Evolutionary conservation across 2,888 invertebrate genomes (phyloP), one percentile per base, ranked within the genome.

Genomic region (Leptopterna dolabrata): DNA sequence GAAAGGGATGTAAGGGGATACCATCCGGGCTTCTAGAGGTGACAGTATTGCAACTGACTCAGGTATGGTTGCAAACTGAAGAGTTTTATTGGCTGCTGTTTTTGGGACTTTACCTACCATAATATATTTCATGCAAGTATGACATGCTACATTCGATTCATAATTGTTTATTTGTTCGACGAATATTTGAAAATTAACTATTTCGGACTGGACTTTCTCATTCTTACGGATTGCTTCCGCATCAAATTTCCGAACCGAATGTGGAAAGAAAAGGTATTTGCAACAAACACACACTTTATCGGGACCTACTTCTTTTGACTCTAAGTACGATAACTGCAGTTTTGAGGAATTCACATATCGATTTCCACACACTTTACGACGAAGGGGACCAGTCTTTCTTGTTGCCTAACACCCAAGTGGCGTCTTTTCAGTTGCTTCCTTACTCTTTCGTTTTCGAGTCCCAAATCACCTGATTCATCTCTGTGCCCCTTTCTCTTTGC

Each of bases 1-100:
- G 43, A 88, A 88, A 0, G 85, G 85, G n/a, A 88, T 87, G 70
- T 47, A 81, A 29, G 87, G 87, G n/a, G 87, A 63, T 1, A 87
- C 13, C 73, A 88, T 80, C 4, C 88, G 73, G 36, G 63, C 55
- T 85, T 88, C 88, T 11, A 87, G 30, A 11, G 76, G 88, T 13
- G 55, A 55, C 7, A 16, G n/a, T 6, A 7, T 27, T 83, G 29
- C 14, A 51, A 51, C 7, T 55, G 24, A 63, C 4, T n/a, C 19
- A 63, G 88, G 87, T 41, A 88, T 41, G 6, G 30, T 30, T 30
- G 76, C 87, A 30, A 87, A 88, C 1, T 30, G 7, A n/a, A 87
- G n/a, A 19, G 76, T 71, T 45, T 83, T 29, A 45, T 84, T 70
- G 19, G 71, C 70, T 19, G 51, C 24, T 9, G 83, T 19, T 30